A percentile compares a stretch with the other conserved stretches of the same genome.
phyloP scores from a whole-genome alignment of 2,113 vertebrate species.

The Nycticorax nycticorax region DNA sequence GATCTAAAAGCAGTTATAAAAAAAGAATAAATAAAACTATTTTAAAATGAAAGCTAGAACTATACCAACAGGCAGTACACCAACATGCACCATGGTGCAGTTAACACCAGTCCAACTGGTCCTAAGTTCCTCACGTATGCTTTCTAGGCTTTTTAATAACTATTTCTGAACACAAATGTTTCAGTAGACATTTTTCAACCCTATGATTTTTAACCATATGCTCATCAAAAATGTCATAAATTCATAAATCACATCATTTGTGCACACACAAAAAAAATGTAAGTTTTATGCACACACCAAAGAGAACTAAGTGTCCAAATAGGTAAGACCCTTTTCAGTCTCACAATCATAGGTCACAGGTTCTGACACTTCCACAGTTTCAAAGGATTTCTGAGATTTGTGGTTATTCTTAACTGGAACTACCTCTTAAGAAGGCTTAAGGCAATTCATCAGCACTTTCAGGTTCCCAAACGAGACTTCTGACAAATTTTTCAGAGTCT shows the following conservation, averaged over 20 bases:
- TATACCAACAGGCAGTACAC: not conserved
- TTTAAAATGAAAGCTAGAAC: not conserved
- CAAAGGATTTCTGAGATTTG: not conserved
- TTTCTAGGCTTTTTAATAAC: not conserved
- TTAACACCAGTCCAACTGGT: not conserved
- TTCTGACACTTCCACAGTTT: not conserved
- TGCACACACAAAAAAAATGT: not conserved
- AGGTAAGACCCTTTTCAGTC: not conserved
- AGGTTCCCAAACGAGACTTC: not conserved
- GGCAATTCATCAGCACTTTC: not conserved
- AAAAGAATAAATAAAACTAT: not conserved
- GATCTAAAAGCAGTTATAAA: not conserved
- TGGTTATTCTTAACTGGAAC: not conserved
- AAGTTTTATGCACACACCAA: not conserved
- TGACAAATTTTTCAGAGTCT: not conserved
- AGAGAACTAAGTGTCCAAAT: not conserved
- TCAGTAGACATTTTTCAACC: not conserved
- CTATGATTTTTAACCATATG: not conserved
- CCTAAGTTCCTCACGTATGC: not conserved
- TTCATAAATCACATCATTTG: not conserved
- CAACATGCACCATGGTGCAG: not conserved
- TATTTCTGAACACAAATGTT: not conserved
- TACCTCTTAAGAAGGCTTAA: not conserved
- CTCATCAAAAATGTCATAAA: not conserved
- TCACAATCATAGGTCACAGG: not conserved